These are phyloP conservation scores for Poeciliopsis paucimaculata DNA, from an alignment of 2,797 vertebrate species.

Conservation along the genomic window DNA sequence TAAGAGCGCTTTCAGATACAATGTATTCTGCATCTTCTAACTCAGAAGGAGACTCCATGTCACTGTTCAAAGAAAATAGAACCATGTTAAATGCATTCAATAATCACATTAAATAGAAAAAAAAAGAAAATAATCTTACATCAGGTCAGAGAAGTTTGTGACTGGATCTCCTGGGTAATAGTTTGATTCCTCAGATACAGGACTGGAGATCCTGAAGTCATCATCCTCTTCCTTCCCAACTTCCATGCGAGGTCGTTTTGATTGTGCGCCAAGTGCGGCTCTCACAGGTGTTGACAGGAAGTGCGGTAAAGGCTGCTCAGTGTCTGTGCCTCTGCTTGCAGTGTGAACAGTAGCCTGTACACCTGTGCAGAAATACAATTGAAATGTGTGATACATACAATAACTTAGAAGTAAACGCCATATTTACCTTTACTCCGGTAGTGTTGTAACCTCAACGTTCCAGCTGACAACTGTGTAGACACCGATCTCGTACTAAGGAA, in stretches of 20 bases:
- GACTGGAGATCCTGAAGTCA: neutral
- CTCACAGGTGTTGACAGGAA: neutral
- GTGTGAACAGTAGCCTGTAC: neutral
- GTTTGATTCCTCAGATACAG: neutral
- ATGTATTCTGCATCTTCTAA: neutral
- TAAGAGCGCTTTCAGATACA: neutral
- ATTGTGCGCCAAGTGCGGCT: neutral
- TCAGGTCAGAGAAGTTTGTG: neutral
- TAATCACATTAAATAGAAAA: neutral
- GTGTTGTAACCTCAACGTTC: neutral
- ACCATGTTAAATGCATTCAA: neutral
- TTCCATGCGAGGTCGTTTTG: neutral
- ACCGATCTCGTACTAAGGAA: neutral
- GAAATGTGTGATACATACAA: neutral
- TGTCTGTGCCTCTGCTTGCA: neutral
- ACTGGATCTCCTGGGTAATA: neutral
- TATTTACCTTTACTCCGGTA: constrained; percentile 2
- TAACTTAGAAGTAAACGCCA: neutral
- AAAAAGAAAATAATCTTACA: neutral
- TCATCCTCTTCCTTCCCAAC: neutral
- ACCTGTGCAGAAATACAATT: neutral
- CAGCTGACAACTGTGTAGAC: neutral
- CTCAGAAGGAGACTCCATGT: neutral
- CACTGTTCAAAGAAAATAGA: neutral
- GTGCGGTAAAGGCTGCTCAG: neutral